A percentile compares a stretch with the other conserved stretches of the same genome.
Conservation (phyloP, 1,140 invertebrate species). For the Neodiprion pinetum region DNA sequence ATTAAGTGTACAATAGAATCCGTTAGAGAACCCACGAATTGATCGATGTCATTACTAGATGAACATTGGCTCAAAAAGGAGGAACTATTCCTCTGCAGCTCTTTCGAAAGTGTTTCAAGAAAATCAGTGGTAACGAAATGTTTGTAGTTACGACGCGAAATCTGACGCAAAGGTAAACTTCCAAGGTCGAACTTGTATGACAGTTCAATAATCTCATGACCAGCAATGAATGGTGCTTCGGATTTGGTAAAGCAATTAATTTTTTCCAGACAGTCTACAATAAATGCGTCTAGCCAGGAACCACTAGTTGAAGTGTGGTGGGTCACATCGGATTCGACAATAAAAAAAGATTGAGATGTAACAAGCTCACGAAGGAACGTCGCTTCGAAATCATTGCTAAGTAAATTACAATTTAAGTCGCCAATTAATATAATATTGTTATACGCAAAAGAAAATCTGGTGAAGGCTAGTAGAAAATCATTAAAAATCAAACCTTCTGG, state of each 20-base stretch:
- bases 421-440: background rate
- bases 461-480: background rate
- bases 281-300: conserved; percentile 4
- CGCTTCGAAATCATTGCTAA: background rate
- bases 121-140: background rate
- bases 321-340: background rate
- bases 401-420: background rate
- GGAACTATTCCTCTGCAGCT: background rate
- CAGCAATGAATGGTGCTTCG: background rate
- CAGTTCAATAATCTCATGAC: background rate
- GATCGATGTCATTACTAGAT: conserved; percentile 4
- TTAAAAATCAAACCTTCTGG: background rate
- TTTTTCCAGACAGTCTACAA: background rate
- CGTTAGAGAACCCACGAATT: background rate
- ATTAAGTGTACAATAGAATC: background rate
- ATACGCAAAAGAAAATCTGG: background rate
- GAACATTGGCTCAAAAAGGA: background rate
- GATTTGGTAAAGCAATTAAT: background rate
- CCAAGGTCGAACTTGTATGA: background rate
- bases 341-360: background rate
- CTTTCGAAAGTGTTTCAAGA: background rate
- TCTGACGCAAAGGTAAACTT: background rate
- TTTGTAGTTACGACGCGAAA: background rate
- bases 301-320: background rate
- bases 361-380: background rate